phyloP scores from a whole-genome alignment of 1,140 invertebrate species.

The Pomacea maculata region DNA sequence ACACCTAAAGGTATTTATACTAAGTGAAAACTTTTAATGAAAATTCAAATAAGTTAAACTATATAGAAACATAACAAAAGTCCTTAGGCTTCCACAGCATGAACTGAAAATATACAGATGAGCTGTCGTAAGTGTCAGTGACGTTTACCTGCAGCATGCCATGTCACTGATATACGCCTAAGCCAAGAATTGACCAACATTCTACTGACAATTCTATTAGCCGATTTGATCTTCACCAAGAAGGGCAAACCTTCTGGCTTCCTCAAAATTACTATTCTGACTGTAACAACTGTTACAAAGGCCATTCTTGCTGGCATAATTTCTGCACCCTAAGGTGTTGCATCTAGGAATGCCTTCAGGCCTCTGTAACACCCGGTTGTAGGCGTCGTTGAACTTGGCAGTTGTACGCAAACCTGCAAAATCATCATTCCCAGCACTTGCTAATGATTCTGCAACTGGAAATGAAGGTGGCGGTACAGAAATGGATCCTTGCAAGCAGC shows the following conservation, averaged over 20 bases:
- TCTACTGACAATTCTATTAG: background rate
- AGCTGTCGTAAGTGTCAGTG: background rate
- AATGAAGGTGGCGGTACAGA: conserved; percentile 8
- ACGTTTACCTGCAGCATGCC: background rate
- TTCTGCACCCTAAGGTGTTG: background rate
- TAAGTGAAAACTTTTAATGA: too few species aligned
- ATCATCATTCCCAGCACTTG: too few species aligned
- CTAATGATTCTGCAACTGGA: background rate
- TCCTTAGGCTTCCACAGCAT: background rate
- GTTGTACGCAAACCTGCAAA: too few species aligned
- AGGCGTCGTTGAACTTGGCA: too few species aligned
- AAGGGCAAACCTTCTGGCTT: conserved; percentile 10
- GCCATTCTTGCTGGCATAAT: conserved; percentile 1
- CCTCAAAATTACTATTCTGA: background rate
- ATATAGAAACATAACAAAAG: background rate
- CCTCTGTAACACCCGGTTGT: too few species aligned
- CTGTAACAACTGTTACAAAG: conserved; percentile 6
- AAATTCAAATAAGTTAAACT: background rate
- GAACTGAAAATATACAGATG: too few species aligned
- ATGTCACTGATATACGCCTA: background rate
- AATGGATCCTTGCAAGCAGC: background rate
- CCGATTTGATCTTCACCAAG: background rate
- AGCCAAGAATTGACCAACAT: background rate
- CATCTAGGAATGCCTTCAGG: background rate
- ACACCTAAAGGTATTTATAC: too few species aligned